These are phyloP conservation scores for Galaxea fascicularis DNA, from an alignment of 92 coral and sea anemone genomes.

Conservation along the genomic window DNA sequence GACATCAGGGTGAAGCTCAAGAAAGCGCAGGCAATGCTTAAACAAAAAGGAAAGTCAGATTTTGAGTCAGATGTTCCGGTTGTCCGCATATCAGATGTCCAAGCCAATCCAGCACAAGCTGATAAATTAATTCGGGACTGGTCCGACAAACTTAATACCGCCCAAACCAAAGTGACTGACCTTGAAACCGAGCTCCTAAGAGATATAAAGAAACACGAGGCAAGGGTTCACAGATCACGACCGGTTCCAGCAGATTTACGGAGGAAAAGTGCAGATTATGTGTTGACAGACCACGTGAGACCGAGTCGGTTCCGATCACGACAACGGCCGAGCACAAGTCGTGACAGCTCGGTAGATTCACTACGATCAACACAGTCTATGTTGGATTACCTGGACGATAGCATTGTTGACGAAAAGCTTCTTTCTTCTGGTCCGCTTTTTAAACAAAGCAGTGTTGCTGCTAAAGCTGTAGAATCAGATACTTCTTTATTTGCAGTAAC, in stretches of 20 bases:
- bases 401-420: conserved; percentile 10
- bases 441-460: not conserved
- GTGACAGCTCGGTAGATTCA: conserved; percentile 47
- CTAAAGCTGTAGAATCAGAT: conserved; percentile 3
- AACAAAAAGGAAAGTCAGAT: conserved; percentile 41
- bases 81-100: conserved; percentile 13
- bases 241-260: conserved; percentile 39
- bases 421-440: not conserved
- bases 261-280: conserved; percentile 7
- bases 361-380: conserved; percentile 44
- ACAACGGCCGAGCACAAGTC: conserved; percentile 39
- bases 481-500: conserved; percentile 2
- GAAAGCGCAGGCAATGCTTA: conserved; percentile 63
- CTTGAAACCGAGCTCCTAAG: conserved; percentile 75
- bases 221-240: conserved; percentile 59
- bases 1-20: conserved; percentile 59
- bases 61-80: conserved; percentile 58
- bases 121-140: conserved; percentile 67
- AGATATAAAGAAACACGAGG: conserved; percentile 83
- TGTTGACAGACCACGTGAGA: conserved; percentile 2
- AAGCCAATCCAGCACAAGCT: conserved; percentile 26
- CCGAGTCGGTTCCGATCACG: conserved; percentile 37
- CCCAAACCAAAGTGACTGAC: conserved; percentile 79
- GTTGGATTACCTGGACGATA: conserved; percentile 41
- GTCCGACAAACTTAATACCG: conserved; percentile 78